phyloP scores from a whole-genome alignment of 2,113 vertebrate species.

The Lepus timidus region DNA sequence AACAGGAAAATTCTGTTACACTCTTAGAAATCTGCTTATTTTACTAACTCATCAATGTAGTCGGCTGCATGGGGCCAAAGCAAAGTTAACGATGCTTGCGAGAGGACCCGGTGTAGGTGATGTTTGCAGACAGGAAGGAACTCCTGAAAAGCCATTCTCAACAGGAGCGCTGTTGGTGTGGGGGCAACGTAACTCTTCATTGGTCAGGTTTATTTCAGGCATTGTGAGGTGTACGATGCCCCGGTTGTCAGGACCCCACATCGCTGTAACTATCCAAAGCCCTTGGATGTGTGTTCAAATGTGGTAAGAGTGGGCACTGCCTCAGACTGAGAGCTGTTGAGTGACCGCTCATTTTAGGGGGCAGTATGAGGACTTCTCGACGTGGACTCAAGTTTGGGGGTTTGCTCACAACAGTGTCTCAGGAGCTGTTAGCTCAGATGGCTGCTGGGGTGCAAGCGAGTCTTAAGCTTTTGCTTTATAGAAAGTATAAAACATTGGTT shows the following conservation, averaged over 20 bases:
- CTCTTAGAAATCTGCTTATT: not conserved
- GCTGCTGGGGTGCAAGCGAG: not conserved
- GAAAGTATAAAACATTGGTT: constrained; percentile 63
- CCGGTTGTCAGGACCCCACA: not conserved
- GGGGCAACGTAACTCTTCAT: not conserved
- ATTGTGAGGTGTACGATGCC: not conserved
- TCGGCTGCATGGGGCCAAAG: not conserved
- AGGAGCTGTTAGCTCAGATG: not conserved
- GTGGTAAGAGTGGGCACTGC: not conserved
- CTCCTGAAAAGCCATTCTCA: not conserved
- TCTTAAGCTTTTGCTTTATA: constrained; percentile 66
- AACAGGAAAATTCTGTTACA: not conserved
- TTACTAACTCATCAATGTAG: not conserved
- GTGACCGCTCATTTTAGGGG: not conserved
- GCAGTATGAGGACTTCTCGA: not conserved
- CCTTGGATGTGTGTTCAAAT: not conserved
- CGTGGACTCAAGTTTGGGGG: not conserved
- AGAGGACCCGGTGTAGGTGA: not conserved
- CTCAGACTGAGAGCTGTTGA: not conserved
- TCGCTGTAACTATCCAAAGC: not conserved
- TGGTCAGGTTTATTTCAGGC: not conserved
- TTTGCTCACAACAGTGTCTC: not conserved
- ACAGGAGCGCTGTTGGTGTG: not conserved
- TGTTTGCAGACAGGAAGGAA: not conserved
- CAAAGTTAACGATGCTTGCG: not conserved